A percentile compares a stretch with the other conserved stretches of the same genome.
Conservation (phyloP, 2,888 invertebrate genomes). For the Nephrotoma appendiculata region DNA sequence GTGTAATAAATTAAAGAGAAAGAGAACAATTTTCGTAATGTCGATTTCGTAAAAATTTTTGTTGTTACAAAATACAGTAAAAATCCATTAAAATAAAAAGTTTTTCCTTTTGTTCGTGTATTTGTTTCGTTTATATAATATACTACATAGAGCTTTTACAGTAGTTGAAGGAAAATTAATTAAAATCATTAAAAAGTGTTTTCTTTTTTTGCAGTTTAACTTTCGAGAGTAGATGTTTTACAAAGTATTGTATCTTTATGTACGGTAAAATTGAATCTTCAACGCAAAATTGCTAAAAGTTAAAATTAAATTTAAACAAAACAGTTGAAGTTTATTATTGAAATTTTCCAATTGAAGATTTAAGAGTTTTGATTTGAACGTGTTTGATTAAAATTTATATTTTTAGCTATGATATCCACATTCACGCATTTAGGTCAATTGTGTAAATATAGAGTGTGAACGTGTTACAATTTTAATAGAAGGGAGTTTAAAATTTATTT, state of each 20-base stretch:
- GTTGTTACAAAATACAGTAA: background rate
- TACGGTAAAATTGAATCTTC: background rate
- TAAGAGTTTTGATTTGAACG: background rate
- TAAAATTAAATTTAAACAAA: background rate
- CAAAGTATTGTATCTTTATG: background rate
- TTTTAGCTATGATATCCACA: too few relatives aligned
- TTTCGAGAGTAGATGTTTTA: background rate
- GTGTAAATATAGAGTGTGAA: background rate
- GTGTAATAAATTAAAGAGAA: background rate
- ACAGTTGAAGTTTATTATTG: background rate
- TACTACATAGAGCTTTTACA: background rate
- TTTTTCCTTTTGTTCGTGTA: background rate
- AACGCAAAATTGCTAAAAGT: background rate
- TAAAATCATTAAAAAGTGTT: background rate
- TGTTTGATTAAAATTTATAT: background rate
- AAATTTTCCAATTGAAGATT: background rate
- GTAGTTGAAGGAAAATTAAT: background rate
- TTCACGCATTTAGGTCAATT: background rate
- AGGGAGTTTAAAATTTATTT: too few relatives aligned
- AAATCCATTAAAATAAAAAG: background rate
- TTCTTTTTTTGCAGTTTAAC: background rate
- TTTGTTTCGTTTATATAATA: background rate
- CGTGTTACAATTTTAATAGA: background rate
- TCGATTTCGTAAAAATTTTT: background rate
- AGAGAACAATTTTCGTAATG: background rate